Evolutionary conservation across 2,888 invertebrate genomes (phyloP).

Genomic region (Empis stercorea): DNA sequence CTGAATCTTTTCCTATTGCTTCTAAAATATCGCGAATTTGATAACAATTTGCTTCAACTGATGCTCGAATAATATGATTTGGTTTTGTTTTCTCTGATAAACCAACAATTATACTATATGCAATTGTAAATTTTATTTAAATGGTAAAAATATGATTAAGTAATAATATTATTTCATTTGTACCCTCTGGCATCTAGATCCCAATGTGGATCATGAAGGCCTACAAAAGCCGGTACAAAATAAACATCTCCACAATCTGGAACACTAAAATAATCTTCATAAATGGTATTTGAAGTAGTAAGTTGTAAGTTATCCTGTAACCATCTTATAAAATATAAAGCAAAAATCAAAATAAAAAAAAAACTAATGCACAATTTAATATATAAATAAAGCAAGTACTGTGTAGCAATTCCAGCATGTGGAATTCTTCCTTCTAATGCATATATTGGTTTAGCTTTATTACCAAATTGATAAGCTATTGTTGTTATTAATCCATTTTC

Average conservation of each 20-base stretch:
- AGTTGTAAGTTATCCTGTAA: conserved; percentile 74
- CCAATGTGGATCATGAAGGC: conserved; percentile 92
- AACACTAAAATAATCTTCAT: no score
- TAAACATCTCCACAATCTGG: conserved; percentile 59
- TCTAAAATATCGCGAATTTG: conserved; percentile 81
- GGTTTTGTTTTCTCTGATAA: conserved; percentile 71
- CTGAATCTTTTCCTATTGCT: conserved; percentile 75
- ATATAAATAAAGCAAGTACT: no score
- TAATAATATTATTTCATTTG: conserved; percentile 12
- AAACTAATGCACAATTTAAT: background rate
- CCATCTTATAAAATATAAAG: conserved; percentile 51
- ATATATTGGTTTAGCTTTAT: conserved; percentile 57
- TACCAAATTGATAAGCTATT: conserved; percentile 80
- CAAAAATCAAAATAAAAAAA: background rate
- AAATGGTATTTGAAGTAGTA: no score
- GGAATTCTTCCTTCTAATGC: conserved; percentile 80
- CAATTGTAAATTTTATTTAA: conserved; percentile 2
- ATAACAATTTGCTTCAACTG: conserved; percentile 82
- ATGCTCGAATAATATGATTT: conserved; percentile 72
- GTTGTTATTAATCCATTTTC: conserved; percentile 77
- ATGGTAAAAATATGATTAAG: no score
- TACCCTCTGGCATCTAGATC: conserved; percentile 83
- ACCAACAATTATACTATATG: conserved; percentile 70
- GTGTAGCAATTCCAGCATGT: conserved; percentile 59
- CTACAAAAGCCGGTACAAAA: conserved; percentile 91